A percentile compares a stretch with the other conserved stretches of the same genome.
Conservation (phyloP, 1,140 invertebrate species). For the Diuraphis noxia region DNA sequence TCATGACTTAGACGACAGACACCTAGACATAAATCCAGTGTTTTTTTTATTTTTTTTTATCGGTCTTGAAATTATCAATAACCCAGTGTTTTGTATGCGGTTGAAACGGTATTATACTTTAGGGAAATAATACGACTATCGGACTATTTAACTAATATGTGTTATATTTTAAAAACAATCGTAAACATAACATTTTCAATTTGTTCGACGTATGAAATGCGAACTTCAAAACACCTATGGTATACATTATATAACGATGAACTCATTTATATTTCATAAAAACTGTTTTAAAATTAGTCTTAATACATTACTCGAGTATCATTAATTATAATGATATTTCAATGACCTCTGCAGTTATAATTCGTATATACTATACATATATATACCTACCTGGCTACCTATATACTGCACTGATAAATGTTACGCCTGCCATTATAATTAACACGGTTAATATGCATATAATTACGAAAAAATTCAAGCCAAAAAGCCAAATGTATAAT, state of each 20-base stretch:
- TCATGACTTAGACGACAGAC: neutral
- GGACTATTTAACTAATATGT: neutral
- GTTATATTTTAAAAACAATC: neutral
- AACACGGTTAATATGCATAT: neutral
- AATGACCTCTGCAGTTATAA: neutral
- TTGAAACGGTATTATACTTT: neutral
- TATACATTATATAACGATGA: neutral
- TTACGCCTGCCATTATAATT: neutral
- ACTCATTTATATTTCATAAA: constrained; percentile 2
- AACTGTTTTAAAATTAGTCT: neutral
- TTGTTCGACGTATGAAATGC: neutral
- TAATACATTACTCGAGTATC: neutral
- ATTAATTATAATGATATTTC: neutral
- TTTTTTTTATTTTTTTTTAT: too few species aligned
- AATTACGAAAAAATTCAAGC: neutral
- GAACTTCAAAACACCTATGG: neutral
- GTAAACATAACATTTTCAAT: neutral
- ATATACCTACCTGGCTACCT: too few species aligned
- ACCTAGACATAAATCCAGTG: neutral
- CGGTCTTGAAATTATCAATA: too few species aligned
- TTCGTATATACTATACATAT: neutral
- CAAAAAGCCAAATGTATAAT: neutral
- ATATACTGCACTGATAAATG: neutral
- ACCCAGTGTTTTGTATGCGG: neutral
- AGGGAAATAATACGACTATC: neutral